phyloP scores from a whole-genome alignment of 2,797 vertebrate genomes.

The Pelochelys cantorii region DNA sequence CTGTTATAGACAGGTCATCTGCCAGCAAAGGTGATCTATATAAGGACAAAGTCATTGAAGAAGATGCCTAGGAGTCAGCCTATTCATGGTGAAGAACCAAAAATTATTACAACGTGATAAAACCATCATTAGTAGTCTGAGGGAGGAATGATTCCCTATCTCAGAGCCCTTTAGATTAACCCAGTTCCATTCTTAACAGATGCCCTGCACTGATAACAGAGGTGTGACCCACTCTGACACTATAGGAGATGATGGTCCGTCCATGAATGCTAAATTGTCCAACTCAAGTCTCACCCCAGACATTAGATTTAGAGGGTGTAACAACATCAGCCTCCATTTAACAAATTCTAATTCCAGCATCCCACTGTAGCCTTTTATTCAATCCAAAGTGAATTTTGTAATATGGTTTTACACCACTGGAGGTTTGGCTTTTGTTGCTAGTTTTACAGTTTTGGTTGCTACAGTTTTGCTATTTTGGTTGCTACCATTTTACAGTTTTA shows the following conservation, averaged over 20 bases:
- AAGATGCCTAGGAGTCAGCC: background rate
- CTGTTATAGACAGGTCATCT: background rate
- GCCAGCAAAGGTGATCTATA: background rate
- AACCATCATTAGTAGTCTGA: background rate
- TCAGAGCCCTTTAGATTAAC: background rate
- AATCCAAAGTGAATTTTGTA: too few species aligned
- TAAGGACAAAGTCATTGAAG: background rate
- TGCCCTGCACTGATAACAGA: background rate
- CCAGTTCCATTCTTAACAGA: background rate
- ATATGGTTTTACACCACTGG: too few species aligned
- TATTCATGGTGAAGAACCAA: background rate
- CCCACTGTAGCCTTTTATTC: background rate
- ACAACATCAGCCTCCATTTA: background rate
- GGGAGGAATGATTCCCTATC: background rate
- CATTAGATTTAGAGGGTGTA: background rate
- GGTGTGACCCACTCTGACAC: background rate
- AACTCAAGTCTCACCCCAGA: background rate
- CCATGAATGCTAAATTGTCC: background rate
- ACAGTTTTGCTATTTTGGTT: background rate
- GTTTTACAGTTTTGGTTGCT: background rate
- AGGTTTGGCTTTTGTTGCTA: too few species aligned
- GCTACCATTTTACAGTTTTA: background rate
- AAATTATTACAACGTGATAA: background rate
- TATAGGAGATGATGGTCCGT: background rate
- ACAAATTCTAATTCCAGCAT: fast-evolving